These are phyloP conservation scores for Eidolon helvum DNA, from an alignment of 2,113 vertebrate genomes.

Conservation along the genomic window DNA sequence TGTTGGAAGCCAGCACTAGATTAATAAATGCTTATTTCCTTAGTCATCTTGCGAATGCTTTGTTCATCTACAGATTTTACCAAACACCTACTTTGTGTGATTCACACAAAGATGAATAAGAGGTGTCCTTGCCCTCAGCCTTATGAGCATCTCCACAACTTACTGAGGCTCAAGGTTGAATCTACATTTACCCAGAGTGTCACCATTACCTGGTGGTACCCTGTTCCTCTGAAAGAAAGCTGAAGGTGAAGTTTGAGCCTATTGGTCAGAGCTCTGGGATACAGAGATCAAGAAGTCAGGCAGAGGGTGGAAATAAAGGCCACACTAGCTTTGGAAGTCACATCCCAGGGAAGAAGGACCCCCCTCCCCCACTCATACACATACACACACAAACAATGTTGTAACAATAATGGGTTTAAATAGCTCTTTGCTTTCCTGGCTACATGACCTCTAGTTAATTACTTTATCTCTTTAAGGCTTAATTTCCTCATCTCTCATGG, in stretches of 20 bases:
- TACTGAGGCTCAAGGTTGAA: neutral
- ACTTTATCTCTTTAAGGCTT: neutral
- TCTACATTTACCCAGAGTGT: neutral
- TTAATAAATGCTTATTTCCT: neutral
- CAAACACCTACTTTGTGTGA: neutral
- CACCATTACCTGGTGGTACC: neutral
- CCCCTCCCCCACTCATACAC: neutral
- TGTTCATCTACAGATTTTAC: neutral
- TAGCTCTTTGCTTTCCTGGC: neutral
- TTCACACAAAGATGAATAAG: neutral
- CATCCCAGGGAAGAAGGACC: neutral
- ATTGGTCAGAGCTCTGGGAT: neutral
- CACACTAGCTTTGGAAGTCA: neutral
- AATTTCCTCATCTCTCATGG: neutral
- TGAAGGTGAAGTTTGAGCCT: neutral
- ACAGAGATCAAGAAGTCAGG: neutral
- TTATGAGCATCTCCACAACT: neutral
- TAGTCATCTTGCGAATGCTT: neutral
- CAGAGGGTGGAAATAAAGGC: neutral
- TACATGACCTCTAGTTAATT: neutral
- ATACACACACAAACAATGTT: neutral
- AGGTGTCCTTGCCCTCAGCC: neutral
- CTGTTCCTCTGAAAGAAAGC: neutral
- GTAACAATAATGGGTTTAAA: neutral
- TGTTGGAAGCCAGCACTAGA: neutral